Evolutionary conservation across 2,797 vertebrate genomes (phyloP), one percentile per base, ranked within the genome.

Genomic region (Galago senegalensis): DNA sequence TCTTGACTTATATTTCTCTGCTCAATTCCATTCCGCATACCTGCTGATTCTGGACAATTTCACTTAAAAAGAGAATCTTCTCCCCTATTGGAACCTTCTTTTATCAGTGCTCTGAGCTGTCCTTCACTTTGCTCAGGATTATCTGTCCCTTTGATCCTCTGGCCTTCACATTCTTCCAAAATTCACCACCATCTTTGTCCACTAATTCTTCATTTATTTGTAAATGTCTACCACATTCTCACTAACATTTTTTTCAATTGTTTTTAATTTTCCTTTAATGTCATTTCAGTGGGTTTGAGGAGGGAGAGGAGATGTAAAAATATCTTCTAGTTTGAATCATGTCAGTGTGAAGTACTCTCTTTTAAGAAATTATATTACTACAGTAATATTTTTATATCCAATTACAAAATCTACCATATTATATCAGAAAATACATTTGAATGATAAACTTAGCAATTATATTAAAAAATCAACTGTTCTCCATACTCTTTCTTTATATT

Each of bases 381-480:
- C 49, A 91, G 40, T 56, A 23, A 72, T 75, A 23, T 8, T 86
- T 60, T 73, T 16, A 61, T 70, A 69, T 72, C 61, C 25, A 58
- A 2, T 80, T 65, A 91, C 23, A 49, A 31, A 92, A 70, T 93
- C 10, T 73, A 40, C 43, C 72, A 4, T 83, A 7, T 87, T 75
- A 37, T 34, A n/a, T 31, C 27, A 96, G 53, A 86, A 91, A 93
- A 70, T 8, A 25, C 63, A 75, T 40, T 58, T 75, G 13, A 86
- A 86, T 58, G 2, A 56, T 34, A 11, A 63, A 67, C 4, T 53
- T 89, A 70, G 29, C 61, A 85, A 73, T 60, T 58, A 10, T n/a
- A 58, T 94, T 89, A 80, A 82, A 93, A 94, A 96, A 79, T 56
- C 17, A 94, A 67, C 2, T 84, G 23, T 77, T 89, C 18, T 69